Percentiles rank a stretch among this genome's conserved stretches.
phyloP scores from a whole-genome alignment of 2,888 invertebrate genomes.

The Fragum sueziense region DNA sequence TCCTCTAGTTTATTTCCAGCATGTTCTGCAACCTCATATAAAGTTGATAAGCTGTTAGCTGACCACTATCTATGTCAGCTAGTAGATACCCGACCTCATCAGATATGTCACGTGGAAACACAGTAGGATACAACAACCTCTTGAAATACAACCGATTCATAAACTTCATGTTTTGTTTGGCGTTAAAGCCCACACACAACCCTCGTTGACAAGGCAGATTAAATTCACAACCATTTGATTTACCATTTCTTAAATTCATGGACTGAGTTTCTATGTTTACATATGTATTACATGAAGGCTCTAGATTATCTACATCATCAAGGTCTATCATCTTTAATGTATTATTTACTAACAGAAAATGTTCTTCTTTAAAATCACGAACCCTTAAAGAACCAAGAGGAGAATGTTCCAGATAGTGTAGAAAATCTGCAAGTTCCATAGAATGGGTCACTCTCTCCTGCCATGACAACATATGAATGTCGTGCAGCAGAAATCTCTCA shows the following conservation, averaged over 20 bases:
- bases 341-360: slow-evolving; percentile 74
- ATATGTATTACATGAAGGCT: slow-evolving; percentile 70
- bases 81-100: slow-evolving; percentile 56
- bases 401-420: slow-evolving; percentile 76
- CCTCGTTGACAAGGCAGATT: slow-evolving; percentile 68
- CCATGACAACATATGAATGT: slow-evolving; percentile 72
- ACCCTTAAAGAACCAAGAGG: slow-evolving; percentile 79
- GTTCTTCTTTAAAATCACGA: slow-evolving; percentile 78
- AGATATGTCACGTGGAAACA: slow-evolving; percentile 68
- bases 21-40: neutral
- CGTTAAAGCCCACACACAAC: slow-evolving; percentile 75
- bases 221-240: slow-evolving; percentile 62
- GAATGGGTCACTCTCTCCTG: slow-evolving; percentile 70
- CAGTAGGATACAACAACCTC: slow-evolving; percentile 69
- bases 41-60: slow-evolving; percentile 4
- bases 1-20: neutral
- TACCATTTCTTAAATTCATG: slow-evolving; percentile 31
- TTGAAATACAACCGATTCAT: slow-evolving; percentile 74
- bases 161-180: slow-evolving; percentile 74
- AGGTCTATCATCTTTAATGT: slow-evolving; percentile 78
- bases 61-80: slow-evolving; percentile 44
- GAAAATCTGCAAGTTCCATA: slow-evolving; percentile 72
- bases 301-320: slow-evolving; percentile 78
- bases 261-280: slow-evolving; percentile 36
- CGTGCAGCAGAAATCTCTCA: slow-evolving; percentile 69